phyloP scores from a whole-genome alignment of 2,888 invertebrate genomes.

The Drosophila maculinotata region DNA sequence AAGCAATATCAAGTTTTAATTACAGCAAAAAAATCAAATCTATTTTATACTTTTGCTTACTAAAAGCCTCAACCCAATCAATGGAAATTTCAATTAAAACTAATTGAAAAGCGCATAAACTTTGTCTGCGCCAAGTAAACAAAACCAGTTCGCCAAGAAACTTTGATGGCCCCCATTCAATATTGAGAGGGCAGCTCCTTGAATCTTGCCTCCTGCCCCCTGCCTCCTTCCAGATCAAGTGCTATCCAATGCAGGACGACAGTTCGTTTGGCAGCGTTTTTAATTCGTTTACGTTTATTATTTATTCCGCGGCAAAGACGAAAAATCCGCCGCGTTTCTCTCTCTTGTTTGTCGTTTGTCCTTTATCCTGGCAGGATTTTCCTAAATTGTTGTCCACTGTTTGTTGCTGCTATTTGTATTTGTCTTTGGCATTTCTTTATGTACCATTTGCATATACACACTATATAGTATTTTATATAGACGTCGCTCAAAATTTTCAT shows the following conservation, averaged over 20 bases:
- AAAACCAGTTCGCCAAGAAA: constrained; percentile 44
- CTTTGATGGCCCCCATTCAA: constrained; percentile 52
- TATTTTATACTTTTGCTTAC: constrained; percentile 30
- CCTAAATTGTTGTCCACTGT: constrained; percentile 46
- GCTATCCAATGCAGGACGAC: constrained; percentile 17
- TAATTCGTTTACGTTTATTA: constrained; percentile 83
- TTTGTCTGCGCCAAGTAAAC: constrained; percentile 63
- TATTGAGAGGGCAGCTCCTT: constrained; percentile 49
- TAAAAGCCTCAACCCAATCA: constrained; percentile 42
- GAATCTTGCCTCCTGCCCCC: background rate
- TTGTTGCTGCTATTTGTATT: constrained; percentile 52
- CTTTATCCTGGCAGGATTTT: constrained; percentile 32
- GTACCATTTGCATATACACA: constrained; percentile 70
- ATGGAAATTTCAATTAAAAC: constrained; percentile 76
- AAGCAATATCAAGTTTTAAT: constrained; percentile 39
- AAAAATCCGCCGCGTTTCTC: constrained; percentile 35
- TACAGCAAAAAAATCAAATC: constrained; percentile 43
- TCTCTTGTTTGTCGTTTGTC: constrained; percentile 25
- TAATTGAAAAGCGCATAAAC: constrained; percentile 74
- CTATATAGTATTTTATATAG: constrained; percentile 63
- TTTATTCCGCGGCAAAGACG: constrained; percentile 70
- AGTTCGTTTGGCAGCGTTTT: constrained; percentile 71
- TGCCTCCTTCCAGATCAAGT: background rate
- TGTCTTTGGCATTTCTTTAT: constrained; percentile 66
- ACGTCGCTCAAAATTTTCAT: constrained; percentile 67